Base-by-base conservation (phyloP, 2,113 vertebrate genomes). In the Morone saxatilis region DNA sequence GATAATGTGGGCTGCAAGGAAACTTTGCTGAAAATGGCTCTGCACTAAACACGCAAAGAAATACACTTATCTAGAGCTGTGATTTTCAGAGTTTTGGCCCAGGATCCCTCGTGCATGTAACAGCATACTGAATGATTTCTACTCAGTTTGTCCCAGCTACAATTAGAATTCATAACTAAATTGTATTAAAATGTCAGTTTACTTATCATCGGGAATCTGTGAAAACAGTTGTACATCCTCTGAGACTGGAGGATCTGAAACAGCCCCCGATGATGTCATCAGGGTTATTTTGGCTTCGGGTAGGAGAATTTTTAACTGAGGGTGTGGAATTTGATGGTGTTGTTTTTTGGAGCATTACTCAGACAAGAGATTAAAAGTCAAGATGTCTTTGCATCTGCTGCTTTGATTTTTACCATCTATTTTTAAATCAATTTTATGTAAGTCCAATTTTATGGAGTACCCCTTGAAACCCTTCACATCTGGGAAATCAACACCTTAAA, bases 1-100 rank as follows among this genome's bases (percentile, higher is more conserved):
- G 84, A 83, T 84, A 82, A 86, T 43, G 11, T 71, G 67, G 51
- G 57, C 72, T 81, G 66, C 36, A 68, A 73, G 68, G 59, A 80
- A 78, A 80, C 63, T 75, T 86, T 67, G 36, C 48, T 67, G 14
- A 53, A 80, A 83, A 80, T 54, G 57, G 48, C 51, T 73, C 48
- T 68, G 54, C n/a, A 7, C 22, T 60, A 59, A 12, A 51, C 12
- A 45, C 25, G 6, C 43, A 40, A 50, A 48, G 56, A 47, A 62
- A 66, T 11, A 53, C 14, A 16, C 45, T 56, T 17, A 74, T 77
- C 13, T 9, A 14, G 40, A 76, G 61, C 51, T 56, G 36, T 60
- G n/a, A 20, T 68, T 79, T 74, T 36, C 47, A 38, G 16, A 2
- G 0, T 48, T 66, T 36, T 19, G 16, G 43, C 45, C 31, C 50